These are phyloP conservation scores for Spheniscus mendiculus DNA, from an alignment of 2,113 vertebrate genomes.

Conservation along the genomic window DNA sequence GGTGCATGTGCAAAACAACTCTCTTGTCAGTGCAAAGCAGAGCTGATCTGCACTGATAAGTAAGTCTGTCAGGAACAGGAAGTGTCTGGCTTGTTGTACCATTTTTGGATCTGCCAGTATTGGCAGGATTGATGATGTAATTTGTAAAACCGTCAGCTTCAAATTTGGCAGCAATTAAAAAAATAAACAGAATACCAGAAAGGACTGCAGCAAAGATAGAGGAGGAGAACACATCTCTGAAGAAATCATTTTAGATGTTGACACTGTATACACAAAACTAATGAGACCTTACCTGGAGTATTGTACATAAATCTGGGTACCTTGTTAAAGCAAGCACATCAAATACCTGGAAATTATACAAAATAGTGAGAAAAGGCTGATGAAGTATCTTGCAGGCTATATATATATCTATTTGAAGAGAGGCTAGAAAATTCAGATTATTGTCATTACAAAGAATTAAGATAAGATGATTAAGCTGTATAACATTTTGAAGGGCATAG, in stretches of 20 bases:
- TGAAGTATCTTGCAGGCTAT: background rate
- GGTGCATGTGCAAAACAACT: background rate
- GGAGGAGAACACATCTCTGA: background rate
- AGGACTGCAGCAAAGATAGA: background rate
- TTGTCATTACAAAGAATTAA: background rate
- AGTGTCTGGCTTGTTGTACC: background rate
- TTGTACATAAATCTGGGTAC: background rate
- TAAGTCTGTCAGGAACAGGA: background rate
- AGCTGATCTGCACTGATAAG: background rate
- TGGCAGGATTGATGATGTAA: background rate
- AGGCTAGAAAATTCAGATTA: background rate
- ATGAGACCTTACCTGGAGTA: background rate
- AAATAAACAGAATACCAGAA: background rate
- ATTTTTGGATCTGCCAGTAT: background rate
- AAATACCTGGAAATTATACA: background rate
- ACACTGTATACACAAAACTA: background rate
- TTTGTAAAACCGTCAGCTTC: background rate
- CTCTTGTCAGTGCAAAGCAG: background rate
- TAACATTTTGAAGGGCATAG: background rate
- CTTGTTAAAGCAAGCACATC: background rate
- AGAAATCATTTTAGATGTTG: background rate
- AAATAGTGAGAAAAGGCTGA: background rate
- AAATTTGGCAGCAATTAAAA: background rate
- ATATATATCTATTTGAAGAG: background rate
- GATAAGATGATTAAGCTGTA: background rate